Evolutionary conservation across 1,140 invertebrate species (phyloP).

Genomic region (Plodia interpunctella): DNA sequence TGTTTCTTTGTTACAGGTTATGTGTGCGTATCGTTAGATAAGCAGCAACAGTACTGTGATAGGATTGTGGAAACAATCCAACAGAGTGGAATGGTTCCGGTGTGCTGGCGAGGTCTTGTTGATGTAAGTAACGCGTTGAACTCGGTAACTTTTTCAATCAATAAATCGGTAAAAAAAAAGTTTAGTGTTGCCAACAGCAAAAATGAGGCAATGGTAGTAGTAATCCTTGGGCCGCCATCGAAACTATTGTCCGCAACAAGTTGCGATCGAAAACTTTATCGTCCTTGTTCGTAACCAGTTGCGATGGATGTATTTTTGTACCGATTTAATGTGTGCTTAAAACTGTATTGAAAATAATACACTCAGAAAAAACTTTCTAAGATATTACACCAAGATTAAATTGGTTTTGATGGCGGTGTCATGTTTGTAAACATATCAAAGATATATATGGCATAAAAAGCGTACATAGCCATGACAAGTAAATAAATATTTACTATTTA

Average conservation of each 20-base stretch:
- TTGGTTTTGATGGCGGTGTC: too few relatives aligned
- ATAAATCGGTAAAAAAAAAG: too few relatives aligned
- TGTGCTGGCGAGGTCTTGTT: conserved; percentile 53
- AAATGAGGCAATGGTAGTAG: not conserved
- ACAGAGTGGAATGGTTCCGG: conserved; percentile 69
- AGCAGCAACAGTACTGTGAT: conserved; percentile 46
- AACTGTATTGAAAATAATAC: too few relatives aligned
- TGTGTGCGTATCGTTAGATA: conserved; percentile 60
- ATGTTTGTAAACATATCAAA: not conserved
- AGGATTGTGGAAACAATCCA: conserved; percentile 45
- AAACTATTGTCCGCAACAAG: too few relatives aligned
- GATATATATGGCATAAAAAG: conserved; percentile 18
- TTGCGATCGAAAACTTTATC: too few relatives aligned
- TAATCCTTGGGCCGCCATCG: too few relatives aligned
- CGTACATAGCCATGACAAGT: conserved; percentile 18
- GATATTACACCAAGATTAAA: too few relatives aligned
- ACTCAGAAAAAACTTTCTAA: too few relatives aligned
- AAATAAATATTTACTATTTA: conserved; percentile 8
- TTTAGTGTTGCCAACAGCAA: not conserved
- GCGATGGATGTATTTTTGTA: too few relatives aligned
- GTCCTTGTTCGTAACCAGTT: too few relatives aligned
- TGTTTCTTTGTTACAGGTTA: conserved; percentile 56
- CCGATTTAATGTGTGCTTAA: too few relatives aligned
- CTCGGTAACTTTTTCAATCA: conserved; percentile 19
- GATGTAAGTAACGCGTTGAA: conserved; percentile 48